Conservation (phyloP, 2,797 vertebrate genomes). For the Anomalospiza imberbis region DNA sequence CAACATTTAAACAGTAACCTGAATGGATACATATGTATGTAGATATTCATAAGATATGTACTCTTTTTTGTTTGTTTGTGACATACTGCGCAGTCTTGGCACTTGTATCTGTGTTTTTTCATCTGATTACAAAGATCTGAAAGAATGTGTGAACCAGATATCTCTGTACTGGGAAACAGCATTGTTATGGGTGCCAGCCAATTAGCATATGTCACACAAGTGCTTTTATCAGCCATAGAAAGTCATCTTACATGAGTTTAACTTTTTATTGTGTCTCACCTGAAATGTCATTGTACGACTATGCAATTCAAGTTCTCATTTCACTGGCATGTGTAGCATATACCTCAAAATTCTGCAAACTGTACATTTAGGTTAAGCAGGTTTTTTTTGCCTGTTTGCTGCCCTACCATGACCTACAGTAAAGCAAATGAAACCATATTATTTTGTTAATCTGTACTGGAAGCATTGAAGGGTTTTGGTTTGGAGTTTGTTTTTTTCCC, state of each 20-base stretch:
- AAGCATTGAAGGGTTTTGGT: neutral
- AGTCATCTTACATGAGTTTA: neutral
- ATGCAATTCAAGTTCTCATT: neutral
- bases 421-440: neutral
- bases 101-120: neutral
- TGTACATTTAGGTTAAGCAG: neutral
- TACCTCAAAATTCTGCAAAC: neutral
- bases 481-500: neutral
- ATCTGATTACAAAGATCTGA: neutral
- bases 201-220: neutral
- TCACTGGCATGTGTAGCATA: neutral
- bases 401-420: neutral
- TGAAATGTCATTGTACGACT: neutral
- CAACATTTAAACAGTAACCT: neutral
- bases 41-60: neutral
- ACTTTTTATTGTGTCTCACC: neutral
- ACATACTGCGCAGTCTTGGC: neutral
- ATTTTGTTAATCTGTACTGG: neutral
- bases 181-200: neutral
- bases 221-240: conserved; percentile 4
- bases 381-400: neutral
- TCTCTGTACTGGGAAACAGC: neutral
- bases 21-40: neutral
- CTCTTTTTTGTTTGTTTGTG: neutral
- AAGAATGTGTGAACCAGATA: neutral